Conservation (phyloP, 2,888 invertebrate species). For the Archips xylosteana region DNA sequence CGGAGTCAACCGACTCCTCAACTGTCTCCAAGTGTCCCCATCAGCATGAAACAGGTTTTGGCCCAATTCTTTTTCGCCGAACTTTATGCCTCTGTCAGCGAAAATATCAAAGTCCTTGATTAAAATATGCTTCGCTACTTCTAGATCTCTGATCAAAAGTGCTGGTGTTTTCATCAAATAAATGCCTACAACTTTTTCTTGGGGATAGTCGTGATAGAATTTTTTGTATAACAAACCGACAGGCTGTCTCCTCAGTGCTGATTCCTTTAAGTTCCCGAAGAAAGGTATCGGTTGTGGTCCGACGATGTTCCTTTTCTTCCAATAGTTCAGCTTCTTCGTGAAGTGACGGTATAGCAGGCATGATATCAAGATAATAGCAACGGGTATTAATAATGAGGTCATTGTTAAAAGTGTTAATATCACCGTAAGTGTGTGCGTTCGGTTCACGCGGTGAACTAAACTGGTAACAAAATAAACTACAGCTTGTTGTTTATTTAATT, state of each 20-base stretch:
- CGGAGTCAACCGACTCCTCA: conserved; percentile 45
- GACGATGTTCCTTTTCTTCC: conserved; percentile 48
- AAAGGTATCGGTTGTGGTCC: conserved; percentile 50
- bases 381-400: not conserved
- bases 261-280: conserved; percentile 51
- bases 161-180: conserved; percentile 44
- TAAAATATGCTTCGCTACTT: conserved; percentile 45
- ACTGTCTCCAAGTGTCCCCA: conserved; percentile 42
- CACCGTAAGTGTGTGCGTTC: not conserved
- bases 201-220: conserved; percentile 48
- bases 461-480: not conserved
- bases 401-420: not conserved
- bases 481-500: too few species aligned
- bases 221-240: conserved; percentile 44
- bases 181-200: conserved; percentile 54
- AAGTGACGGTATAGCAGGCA: conserved; percentile 44
- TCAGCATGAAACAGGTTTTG: conserved; percentile 41
- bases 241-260: conserved; percentile 43
- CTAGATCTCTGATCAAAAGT: conserved; percentile 45
- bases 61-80: conserved; percentile 39
- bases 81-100: conserved; percentile 36
- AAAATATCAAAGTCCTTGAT: conserved; percentile 46
- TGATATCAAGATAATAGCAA: not conserved
- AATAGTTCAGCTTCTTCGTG: conserved; percentile 48
- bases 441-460: not conserved